A percentile compares a stretch with the other conserved stretches of the same genome.
phyloP scores from a whole-genome alignment of 1,140 invertebrate species.

The Lineus longissimus region DNA sequence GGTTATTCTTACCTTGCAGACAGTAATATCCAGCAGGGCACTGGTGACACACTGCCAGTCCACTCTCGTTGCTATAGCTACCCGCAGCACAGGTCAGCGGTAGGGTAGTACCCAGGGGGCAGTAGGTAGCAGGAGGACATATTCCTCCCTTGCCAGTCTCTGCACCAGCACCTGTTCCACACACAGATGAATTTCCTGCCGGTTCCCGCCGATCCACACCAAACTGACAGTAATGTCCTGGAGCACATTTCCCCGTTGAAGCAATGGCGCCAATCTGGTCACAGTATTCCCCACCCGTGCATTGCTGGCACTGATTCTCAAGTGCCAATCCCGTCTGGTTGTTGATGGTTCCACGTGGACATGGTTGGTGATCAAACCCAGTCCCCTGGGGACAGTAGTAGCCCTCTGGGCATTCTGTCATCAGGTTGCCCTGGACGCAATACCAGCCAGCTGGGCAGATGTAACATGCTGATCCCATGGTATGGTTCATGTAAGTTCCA shows the following conservation, averaged over 20 bases:
- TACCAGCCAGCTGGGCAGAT: conserved; percentile 47
- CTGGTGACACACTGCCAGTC: conserved; percentile 13
- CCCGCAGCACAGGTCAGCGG: conserved; percentile 17
- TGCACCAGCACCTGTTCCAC: conserved; percentile 14
- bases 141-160: conserved; percentile 38
- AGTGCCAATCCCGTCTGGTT: conserved; percentile 39
- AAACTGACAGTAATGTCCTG: conserved; percentile 44
- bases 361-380: conserved; percentile 41
- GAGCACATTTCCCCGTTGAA: conserved; percentile 30
- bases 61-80: conserved; percentile 18
- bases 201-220: conserved; percentile 39
- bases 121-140: conserved; percentile 18
- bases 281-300: conserved; percentile 44
- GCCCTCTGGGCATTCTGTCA: conserved; percentile 36
- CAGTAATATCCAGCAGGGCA: conserved; percentile 23
- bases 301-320: conserved; percentile 34
- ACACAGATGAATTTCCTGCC: conserved; percentile 21
- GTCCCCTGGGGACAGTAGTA: conserved; percentile 43
- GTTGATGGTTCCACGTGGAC: conserved; percentile 44
- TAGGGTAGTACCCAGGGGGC: conserved; percentile 14
- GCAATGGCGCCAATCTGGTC: conserved; percentile 22
- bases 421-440: conserved; percentile 35
- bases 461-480: conserved; percentile 35
- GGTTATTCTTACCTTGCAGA: conserved; percentile 25
- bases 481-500: conserved; percentile 49